Base-by-base conservation (phyloP, 2,888 invertebrate genomes). In the Timema cristinae region DNA sequence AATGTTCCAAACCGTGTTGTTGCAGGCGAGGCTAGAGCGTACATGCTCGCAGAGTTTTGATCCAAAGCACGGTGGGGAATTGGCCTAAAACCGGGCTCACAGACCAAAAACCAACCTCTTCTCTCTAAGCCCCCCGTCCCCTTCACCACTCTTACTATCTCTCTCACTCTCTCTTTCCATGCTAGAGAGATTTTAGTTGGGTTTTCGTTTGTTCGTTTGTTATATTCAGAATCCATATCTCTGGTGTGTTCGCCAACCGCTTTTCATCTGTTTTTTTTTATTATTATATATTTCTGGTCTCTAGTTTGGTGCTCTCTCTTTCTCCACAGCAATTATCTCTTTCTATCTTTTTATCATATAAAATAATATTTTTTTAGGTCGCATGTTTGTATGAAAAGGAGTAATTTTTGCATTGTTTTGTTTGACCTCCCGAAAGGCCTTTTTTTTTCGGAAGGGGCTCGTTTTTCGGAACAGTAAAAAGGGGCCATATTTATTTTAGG, bases 61-160 rank as follows among this genome's bases (percentile, higher is more conserved):
- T 70, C 63, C 52, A 69, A 63, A 61, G 50, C 69, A 59, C 69
- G 9, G 66, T n/a, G 50, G 70, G 70, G 70, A 70, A 70, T 70
- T 70, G 70, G 70, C 66, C 51, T 48, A 70, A 66, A 32, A 52
- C 61, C 11, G 16, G 15, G 11, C 49, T 52, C 63, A 56, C 32
- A 61, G 49, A n/a, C 50, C 13, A 13, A 48, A 11, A 32, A 32
- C 32, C 32, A 32, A 32, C 32, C 32, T 32, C 32, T 32, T 32
- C 32, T 6, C 11, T 48, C n/a, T 67, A 51, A 11, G 6, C 56
- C 16, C 56, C 16, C 7, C 16, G 16, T 59, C 49, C 56, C 59
- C 16, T 48, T 59, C 4, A 32, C 13, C 48, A 7, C 10, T 15
- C 15, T 15, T 69, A 11, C 1, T 51, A 7, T 59, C 48, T 69